Evolutionary conservation across 2,113 vertebrate genomes (phyloP), one percentile per base, ranked within the genome.

Genomic region (Sula dactylatra): DNA sequence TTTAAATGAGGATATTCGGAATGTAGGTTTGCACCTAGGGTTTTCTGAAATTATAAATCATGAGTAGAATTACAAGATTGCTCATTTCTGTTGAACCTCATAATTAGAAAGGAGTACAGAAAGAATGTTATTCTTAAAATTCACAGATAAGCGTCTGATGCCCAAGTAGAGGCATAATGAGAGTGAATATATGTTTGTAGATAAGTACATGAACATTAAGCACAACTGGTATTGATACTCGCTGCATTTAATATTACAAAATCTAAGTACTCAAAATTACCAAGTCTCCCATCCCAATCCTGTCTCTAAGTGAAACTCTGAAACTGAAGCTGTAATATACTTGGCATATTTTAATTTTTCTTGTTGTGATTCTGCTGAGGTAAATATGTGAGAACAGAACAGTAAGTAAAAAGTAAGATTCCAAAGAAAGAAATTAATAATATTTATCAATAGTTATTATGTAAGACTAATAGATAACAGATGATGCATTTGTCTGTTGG

Each of bases 1-100:
- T 98, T 96, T 86, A 94, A 98, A 97, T 96, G 64, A 94, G 93
- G 71, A 78, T 95, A 96, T 91, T 93, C 86, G 79, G 70, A 93
- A 89, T 31, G 67, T 94, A 89, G 71, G 89, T 89, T 93, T 85
- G 69, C 69, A 95, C 91, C 86, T 89, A 82, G 69, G 72, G 81
- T 91, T 97, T 96, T 94, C 74, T 85, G 95, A 97, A 92, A 97
- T 96, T 94, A 89, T 96, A 93, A 97, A 56, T 61, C 36, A 86
- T 85, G 88, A 65, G 76, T 29, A 49, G 62, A 85, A 93, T 93
- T 94, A 71, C 22, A 49, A 87, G 61, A 36, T 26, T 69, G 17
- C 49, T 94, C 77, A 56, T 56, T 87, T 92, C 55, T 86, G 29
- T 88, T 38, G n/a, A 92, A 71, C 34, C 32, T 87, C n/a, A 40